A percentile compares a stretch with the other conserved stretches of the same genome.
phyloP scores from a whole-genome alignment of 2,888 invertebrate genomes.

The Thera obeliscata region DNA sequence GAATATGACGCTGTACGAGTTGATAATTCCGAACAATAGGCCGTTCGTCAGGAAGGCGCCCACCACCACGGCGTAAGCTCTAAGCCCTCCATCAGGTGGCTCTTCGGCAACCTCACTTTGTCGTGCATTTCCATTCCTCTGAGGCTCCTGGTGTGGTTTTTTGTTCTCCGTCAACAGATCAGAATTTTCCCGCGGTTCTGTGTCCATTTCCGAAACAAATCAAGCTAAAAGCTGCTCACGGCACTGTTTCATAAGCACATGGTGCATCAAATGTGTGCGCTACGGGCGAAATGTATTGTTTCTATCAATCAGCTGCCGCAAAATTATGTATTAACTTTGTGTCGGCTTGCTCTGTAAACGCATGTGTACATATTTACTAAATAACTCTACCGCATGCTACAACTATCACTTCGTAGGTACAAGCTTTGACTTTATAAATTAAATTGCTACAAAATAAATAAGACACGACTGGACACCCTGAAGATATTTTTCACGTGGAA shows the following conservation, averaged over 20 bases:
- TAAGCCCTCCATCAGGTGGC: conserved; percentile 90
- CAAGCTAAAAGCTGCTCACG: conserved; percentile 38
- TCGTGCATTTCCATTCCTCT: conserved; percentile 54
- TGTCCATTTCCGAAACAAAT: conserved; percentile 56
- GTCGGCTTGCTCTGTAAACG: background rate
- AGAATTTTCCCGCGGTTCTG: conserved; percentile 63
- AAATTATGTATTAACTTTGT: background rate
- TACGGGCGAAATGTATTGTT: conserved; percentile 10
- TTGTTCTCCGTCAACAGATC: conserved; percentile 60
- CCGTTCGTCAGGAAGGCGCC: conserved; percentile 96
- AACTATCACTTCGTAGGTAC: background rate
- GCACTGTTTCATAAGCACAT: conserved; percentile 45
- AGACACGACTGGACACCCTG: background rate
- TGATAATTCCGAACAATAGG: conserved; percentile 95
- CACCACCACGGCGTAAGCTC: conserved; percentile 92
- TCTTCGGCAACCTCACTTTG: conserved; percentile 52
- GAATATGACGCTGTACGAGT: conserved; percentile 93
- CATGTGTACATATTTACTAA: background rate
- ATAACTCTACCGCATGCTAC: background rate
- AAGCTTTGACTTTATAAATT: background rate
- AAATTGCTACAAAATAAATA: background rate
- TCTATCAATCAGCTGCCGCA: conserved; percentile 17
- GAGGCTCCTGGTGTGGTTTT: conserved; percentile 40
- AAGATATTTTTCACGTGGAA: no score
- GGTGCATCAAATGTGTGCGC: conserved; percentile 32